Percentiles rank a stretch among this genome's conserved stretches.
phyloP scores from a whole-genome alignment of 2,113 vertebrate species.

The Octodon degus region DNA sequence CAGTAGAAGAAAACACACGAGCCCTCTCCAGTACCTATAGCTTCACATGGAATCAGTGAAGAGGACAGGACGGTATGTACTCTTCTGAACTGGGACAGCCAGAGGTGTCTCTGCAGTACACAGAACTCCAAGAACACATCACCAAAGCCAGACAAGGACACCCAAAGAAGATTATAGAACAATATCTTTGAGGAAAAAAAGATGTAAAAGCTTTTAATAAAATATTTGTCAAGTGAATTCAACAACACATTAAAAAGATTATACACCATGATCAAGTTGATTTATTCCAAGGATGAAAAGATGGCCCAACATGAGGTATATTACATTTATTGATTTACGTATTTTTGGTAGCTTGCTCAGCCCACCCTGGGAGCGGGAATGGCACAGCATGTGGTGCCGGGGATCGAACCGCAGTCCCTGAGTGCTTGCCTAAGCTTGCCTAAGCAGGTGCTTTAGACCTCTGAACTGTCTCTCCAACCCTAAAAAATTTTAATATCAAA shows the following conservation, averaged over 20 bases:
- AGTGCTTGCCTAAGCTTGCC: too few relatives aligned
- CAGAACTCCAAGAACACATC: not conserved
- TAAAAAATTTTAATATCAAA: too few relatives aligned
- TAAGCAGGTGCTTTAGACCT: too few relatives aligned
- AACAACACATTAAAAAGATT: not conserved
- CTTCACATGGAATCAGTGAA: not conserved
- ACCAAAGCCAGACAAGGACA: not conserved
- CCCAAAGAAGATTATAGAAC: not conserved
- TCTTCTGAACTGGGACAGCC: not conserved
- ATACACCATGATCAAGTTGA: not conserved
- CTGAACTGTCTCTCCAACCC: too few relatives aligned
- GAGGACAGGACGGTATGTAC: not conserved
- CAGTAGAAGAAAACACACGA: not conserved
- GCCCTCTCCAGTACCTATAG: not conserved
- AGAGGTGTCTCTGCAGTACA: not conserved
- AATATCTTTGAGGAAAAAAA: not conserved
- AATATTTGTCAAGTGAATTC: not conserved
- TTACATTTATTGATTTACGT: too few relatives aligned
- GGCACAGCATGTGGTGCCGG: too few relatives aligned
- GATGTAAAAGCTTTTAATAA: not conserved
- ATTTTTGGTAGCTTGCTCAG: too few relatives aligned
- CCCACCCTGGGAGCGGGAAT: too few relatives aligned
- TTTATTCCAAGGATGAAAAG: not conserved
- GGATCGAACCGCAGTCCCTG: too few relatives aligned
- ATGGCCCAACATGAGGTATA: not conserved